Evolutionary conservation across 2,797 vertebrate genomes (phyloP), one percentile per base, ranked within the genome.

Genomic region (Orestias chungarensis): DNA sequence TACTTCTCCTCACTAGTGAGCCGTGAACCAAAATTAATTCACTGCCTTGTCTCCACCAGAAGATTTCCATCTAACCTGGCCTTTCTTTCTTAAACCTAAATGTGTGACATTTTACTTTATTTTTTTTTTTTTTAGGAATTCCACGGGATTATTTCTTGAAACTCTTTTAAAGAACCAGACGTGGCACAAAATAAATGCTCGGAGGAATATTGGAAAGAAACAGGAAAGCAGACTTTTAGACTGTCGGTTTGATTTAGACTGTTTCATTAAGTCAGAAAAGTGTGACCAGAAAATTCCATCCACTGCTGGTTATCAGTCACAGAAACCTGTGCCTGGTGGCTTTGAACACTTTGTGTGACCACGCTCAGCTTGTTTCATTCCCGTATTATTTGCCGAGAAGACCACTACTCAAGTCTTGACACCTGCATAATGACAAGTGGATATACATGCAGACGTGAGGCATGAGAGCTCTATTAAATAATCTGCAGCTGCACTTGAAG

Each of bases 11-110:
- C 74, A 86, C 87, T 84, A 80, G 79, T 78, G 80, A 90, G 90
- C 88, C 91, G 84, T 87, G 88, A 88, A 88, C 83, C 81, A 77
- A 88, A 92, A 90, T 90, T 71, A 89, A 92, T 93, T 90, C 81
- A 92, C 93, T 90, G 89, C 84, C 83, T 83, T 82, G 73, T 88
- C 84, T 90, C 89, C 84, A 68, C 78, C 68, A 86, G 76, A 71
- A 84, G 86, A 93, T 87, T 88, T 72, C 71, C 68, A 88, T 91
- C 83, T 80, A 76, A 71, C 82, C 81, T 61, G 68, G 84, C 86
- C 89, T 82, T 17, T 76, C 76, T 90, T 88, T 88, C 8, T 38
- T 73, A 88, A 88, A 92, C 80, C 75, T 78, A 81, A 89, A 81
- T 78, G 85, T 81, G 75, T 83, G 84, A 87, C 65, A 40, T 82